A percentile compares a stretch with the other conserved stretches of the same genome.
Conservation (phyloP, 2,113 vertebrate species). For the Tachysurus fulvidraco region DNA sequence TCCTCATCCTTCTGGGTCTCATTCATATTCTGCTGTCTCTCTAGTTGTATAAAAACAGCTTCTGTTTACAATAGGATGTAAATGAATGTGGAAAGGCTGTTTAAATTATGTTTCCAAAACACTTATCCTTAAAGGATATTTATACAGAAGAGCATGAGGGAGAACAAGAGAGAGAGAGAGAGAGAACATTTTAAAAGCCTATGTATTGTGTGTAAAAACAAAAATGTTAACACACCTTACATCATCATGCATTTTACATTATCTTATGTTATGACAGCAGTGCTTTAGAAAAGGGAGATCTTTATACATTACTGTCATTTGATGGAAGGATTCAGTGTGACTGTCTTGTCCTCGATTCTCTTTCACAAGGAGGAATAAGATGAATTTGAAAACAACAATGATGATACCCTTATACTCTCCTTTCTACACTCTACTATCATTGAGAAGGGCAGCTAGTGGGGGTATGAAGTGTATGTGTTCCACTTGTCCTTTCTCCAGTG, state of each 20-base stretch:
- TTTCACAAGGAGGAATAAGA: background rate
- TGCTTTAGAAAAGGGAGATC: background rate
- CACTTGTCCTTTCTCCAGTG: slow-evolving; percentile 15
- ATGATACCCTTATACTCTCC: slow-evolving; percentile 3
- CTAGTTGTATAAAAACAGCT: background rate
- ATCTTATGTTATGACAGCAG: background rate
- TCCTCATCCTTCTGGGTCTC: slow-evolving; percentile 24
- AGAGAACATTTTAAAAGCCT: background rate
- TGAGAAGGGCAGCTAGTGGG: background rate
- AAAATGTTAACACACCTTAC: background rate
- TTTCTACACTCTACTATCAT: background rate
- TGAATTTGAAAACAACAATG: background rate
- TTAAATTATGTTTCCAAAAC: slow-evolving; percentile 22
- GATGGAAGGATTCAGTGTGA: background rate
- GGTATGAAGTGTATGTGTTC: slow-evolving; percentile 9
- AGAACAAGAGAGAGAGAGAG: background rate
- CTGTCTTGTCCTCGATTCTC: background rate
- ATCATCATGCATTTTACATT: slow-evolving; percentile 6
- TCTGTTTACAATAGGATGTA: slow-evolving; percentile 32
- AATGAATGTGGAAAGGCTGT: slow-evolving; percentile 26
- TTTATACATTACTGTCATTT: background rate
- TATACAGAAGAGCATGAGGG: background rate
- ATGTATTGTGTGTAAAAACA: background rate
- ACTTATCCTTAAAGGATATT: slow-evolving; percentile 9
- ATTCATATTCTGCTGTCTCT: slow-evolving; percentile 21